These are phyloP conservation scores for Gandaritis pyraliata DNA, from an alignment of 2,888 invertebrate genomes.

Conservation along the genomic window DNA sequence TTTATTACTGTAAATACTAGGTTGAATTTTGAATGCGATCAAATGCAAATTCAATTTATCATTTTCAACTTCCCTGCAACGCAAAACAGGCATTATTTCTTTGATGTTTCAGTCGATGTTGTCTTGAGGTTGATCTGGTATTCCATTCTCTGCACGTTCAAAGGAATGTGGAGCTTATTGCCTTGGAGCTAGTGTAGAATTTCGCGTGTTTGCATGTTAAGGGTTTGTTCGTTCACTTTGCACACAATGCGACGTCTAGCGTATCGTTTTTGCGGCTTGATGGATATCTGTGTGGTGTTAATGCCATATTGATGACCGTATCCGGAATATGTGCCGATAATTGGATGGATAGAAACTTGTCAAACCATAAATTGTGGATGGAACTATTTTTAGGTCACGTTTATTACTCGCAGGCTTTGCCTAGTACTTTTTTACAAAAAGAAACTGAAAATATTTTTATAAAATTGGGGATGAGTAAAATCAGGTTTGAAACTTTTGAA, in stretches of 20 bases:
- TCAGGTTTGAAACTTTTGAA: no score
- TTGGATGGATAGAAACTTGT: constrained; percentile 38
- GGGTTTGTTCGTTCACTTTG: constrained; percentile 57
- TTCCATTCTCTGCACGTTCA: constrained; percentile 1
- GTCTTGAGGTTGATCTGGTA: neutral
- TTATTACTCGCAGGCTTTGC: no score
- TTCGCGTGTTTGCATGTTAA: constrained; percentile 48
- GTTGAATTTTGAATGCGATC: constrained; percentile 12
- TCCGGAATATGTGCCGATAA: constrained; percentile 40
- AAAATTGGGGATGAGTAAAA: no score
- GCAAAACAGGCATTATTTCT: constrained; percentile 21
- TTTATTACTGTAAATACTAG: neutral
- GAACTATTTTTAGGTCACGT: neutral
- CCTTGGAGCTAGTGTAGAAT: constrained; percentile 42
- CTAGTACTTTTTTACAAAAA: no score
- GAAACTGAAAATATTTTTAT: no score
- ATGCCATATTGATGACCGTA: constrained; percentile 60
- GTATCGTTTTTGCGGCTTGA: constrained; percentile 66
- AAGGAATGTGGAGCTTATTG: constrained; percentile 8
- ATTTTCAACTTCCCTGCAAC: constrained; percentile 20
- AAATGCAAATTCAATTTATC: constrained; percentile 35
- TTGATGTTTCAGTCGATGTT: constrained; percentile 22
- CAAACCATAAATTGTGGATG: neutral
- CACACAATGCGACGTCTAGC: constrained; percentile 72
- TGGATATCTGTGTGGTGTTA: constrained; percentile 64